Evolutionary conservation across 2,888 invertebrate genomes (phyloP).

Genomic region (Branchellion lobata): DNA sequence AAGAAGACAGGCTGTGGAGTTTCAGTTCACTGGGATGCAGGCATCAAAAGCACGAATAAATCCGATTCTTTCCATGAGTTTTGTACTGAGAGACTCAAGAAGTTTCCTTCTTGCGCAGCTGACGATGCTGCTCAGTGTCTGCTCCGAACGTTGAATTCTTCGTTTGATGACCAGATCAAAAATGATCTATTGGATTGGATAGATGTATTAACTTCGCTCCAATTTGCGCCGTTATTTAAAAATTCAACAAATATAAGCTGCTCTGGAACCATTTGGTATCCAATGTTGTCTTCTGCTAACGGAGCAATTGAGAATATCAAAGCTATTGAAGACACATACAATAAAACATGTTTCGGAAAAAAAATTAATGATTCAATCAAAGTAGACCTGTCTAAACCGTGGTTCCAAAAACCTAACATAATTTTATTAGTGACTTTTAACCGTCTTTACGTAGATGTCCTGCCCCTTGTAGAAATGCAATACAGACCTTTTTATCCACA

Average conservation of each 20-base stretch:
- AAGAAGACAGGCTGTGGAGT: neutral
- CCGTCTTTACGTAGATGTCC: neutral
- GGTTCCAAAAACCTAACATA: neutral
- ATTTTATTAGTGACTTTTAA: neutral
- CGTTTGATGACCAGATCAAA: neutral
- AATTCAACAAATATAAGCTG: neutral
- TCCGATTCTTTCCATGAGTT: no score
- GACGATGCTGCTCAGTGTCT: neutral
- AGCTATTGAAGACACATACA: neutral
- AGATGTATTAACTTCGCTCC: neutral
- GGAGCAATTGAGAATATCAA: neutral
- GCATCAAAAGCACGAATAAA: no score
- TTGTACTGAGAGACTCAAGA: no score
- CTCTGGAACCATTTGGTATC: neutral
- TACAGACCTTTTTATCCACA: slow-evolving; percentile 9
- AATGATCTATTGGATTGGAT: neutral
- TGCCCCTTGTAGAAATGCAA: neutral
- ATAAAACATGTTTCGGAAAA: neutral
- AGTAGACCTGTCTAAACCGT: neutral
- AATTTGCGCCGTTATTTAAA: neutral
- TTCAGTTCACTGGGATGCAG: neutral
- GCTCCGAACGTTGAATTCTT: neutral
- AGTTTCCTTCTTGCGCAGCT: neutral
- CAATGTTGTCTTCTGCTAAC: neutral
- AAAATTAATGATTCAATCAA: neutral